phyloP scores from a whole-genome alignment of 2,113 vertebrate species.

The Antechinus flavipes region DNA sequence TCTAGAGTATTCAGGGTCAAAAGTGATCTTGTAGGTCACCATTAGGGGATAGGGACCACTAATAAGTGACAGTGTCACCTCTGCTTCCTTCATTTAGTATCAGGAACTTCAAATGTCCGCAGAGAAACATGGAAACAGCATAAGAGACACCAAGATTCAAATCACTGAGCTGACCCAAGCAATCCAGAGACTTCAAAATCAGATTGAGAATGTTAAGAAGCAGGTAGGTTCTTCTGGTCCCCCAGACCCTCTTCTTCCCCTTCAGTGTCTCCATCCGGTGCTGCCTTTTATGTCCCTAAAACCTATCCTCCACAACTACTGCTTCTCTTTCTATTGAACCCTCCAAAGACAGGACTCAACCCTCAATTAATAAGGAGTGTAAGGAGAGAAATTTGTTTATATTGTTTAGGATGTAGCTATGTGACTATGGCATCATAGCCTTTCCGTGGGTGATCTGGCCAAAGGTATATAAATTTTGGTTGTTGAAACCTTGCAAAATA shows the following conservation, averaged over 20 bases:
- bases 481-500: too few relatives aligned
- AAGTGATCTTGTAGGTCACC: background rate
- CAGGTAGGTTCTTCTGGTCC: constrained; percentile 41
- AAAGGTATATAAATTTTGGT: too few relatives aligned
- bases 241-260: background rate
- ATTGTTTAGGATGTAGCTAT: background rate
- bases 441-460: too few relatives aligned
- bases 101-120: constrained; percentile 67
- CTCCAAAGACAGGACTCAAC: background rate
- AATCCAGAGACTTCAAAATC: constrained; percentile 65
- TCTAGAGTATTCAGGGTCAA: background rate
- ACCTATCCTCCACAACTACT: background rate
- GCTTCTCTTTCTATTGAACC: too few relatives aligned
- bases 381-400: background rate
- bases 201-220: constrained; percentile 56
- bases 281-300: background rate
- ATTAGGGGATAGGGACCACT: background rate
- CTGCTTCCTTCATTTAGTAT: constrained; percentile 52
- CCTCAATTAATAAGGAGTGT: background rate
- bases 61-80: background rate
- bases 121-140: constrained; percentile 56
- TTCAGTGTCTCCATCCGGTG: background rate
- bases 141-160: constrained; percentile 57
- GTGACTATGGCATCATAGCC: background rate
- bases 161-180: constrained; percentile 59